Base-by-base conservation (phyloP, 2,113 vertebrate species). In the Engystomops pustulosus region DNA sequence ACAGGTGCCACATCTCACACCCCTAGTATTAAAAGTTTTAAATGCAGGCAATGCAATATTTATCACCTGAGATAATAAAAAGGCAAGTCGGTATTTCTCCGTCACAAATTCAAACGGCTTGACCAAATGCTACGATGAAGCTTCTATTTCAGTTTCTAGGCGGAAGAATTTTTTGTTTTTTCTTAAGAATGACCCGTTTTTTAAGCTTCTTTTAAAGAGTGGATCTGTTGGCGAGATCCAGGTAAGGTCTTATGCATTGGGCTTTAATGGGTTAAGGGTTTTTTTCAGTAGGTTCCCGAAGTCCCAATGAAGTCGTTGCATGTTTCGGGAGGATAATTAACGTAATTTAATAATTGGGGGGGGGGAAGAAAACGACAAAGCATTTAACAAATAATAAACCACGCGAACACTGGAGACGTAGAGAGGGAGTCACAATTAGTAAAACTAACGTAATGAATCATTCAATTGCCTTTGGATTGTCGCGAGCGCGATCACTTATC, bases 21-120 rank as follows among this genome's bases (percentile, higher is more conserved):
- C 87, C 86, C 85, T 72, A 74, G 87, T 90, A 88, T 89, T 90
- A 88, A 90, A 89, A 91, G 89, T 92, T 93, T 89, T 85, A 88
- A 86, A 91, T 87, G 87, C 69, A 69, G 76, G 76, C 89, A 44
- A 92, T 94, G 90, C 90, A 93, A 93, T 93, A 94, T 94, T 94
- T 90, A 94, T 94, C 88, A 92, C 81, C 87, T 81, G 79, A 65
- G 79, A 88, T 86, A 78, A 90, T 92, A 91, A 93, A 92, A 89
- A 87, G 88, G 87, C 89, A 62, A 79, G 55, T 32, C 81, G 80
- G 87, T 77, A 82, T 88, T 91, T 91, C 86, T 86, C 89, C 72
- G 49, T 87, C 88, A 79, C 87, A 88, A 88, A 91, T 10, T 88
- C 88, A 49, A 87, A 89, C 85, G 76, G 87, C 89, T 74, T 74